A percentile compares a stretch with the other conserved stretches of the same genome.
Evolutionary conservation across 2,113 vertebrate genomes (phyloP).

Genomic region (Indri indri): DNA sequence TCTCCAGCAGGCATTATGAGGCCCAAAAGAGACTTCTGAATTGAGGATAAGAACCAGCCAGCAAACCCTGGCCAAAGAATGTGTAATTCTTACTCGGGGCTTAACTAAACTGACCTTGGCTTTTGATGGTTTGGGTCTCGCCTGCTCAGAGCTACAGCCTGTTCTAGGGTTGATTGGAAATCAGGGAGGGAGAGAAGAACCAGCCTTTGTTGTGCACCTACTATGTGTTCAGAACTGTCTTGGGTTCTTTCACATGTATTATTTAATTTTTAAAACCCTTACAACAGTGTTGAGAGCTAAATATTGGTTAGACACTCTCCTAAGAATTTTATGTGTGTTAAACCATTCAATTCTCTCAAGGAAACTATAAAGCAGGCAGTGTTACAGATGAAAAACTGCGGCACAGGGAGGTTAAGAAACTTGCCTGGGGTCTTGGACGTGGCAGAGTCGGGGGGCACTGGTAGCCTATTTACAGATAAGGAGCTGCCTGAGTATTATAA

Average conservation of each 20-base stretch:
- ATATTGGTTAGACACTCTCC: not conserved
- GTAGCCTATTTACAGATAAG: not conserved
- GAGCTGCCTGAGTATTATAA: not conserved
- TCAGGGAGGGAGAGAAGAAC: not conserved
- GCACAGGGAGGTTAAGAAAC: not conserved
- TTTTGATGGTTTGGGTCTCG: not conserved
- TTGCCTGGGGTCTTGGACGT: not conserved
- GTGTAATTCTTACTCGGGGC: not conserved
- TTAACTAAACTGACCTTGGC: not conserved
- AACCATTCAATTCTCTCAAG: not conserved
- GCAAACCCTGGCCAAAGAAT: not conserved
- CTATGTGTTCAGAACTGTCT: not conserved
- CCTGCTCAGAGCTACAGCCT: not conserved
- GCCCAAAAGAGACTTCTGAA: not conserved
- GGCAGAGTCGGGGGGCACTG: not conserved
- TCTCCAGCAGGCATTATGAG: not conserved
- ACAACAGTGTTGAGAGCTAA: not conserved
- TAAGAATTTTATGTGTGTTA: not conserved
- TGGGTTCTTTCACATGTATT: not conserved
- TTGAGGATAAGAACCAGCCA: not conserved
- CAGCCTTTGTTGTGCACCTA: not conserved
- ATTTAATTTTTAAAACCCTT: not conserved
- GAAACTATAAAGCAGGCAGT: not conserved
- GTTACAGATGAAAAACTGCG: not conserved
- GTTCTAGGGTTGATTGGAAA: not conserved